Evolutionary conservation across 1,140 invertebrate genomes (phyloP), one percentile per base, ranked within the genome.

Genomic region (Drosophila bocki): DNA sequence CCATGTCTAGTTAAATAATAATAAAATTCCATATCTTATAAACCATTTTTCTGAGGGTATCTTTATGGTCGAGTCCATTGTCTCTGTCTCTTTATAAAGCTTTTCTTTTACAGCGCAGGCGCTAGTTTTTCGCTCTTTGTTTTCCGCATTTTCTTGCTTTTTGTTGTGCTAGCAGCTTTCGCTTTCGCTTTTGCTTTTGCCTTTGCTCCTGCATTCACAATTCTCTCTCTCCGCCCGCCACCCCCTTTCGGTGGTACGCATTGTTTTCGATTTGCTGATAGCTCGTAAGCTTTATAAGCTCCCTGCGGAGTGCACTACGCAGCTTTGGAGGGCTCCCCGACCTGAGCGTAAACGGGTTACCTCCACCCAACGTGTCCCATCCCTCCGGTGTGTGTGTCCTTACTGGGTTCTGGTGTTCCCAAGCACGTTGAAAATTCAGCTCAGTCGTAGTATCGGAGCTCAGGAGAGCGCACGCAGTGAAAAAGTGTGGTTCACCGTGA

Each of bases 141-240:
- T 33, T 63, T 39, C n/a, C 1, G 5, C 15, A 7, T 22, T 22
- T 68, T 68, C 26, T 60, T 26, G 26, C 37, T 33, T 51, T 78
- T 78, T 78, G 76, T 78, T 78, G 63, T 78, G 76, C 76, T 78
- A 57, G 8, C 59, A 57, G 42, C 63, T 57, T 77, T 78, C 65
- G 75, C 44, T 50, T 68, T 68, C 45, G 35, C 42, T 42, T 78
- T 70, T 19, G 29, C 42, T 39, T 60, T 48, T 29, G 19, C 35
- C 13, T 48, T 13, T 44, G 44, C 41, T 58, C 51, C 35, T 57
- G 58, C 59, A 76, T 39, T 59, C 39, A 35, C 17, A 33, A 15
- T 17, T 17, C 17, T n/a, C 17, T 12, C 15, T 15, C n/a, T 35
- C 8, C 17, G 11, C 13, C 26, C 15, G 7, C 7, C 11, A 7